Percentiles rank a stretch among this genome's conserved stretches.
Conservation (phyloP, 2,888 invertebrate genomes). For the Sphaerophoria taeniata region DNA sequence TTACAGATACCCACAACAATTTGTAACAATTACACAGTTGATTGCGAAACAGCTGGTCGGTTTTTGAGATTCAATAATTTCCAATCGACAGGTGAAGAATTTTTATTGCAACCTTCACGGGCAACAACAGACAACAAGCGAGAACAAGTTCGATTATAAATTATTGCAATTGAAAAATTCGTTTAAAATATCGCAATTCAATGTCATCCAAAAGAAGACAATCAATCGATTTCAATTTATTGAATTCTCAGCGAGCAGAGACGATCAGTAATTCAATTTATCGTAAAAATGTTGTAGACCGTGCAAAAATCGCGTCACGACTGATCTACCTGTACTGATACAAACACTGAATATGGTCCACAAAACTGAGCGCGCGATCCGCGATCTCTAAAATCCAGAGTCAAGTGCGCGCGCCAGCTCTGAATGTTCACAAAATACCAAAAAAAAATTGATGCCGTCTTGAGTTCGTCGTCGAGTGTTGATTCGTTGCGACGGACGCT, state of each 20-base stretch:
- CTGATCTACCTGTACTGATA: slow-evolving; percentile 81
- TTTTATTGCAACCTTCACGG: slow-evolving; percentile 62
- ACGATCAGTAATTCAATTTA: slow-evolving; percentile 36
- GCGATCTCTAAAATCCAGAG: slow-evolving; percentile 38
- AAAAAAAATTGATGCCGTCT: slow-evolving; percentile 49
- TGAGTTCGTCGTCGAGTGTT: slow-evolving; percentile 24
- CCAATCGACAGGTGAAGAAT: slow-evolving; percentile 65
- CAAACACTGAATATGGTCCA: slow-evolving; percentile 71
- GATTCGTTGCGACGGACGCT: slow-evolving; percentile 18
- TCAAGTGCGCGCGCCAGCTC: slow-evolving; percentile 70
- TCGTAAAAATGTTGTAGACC: slow-evolving; percentile 78
- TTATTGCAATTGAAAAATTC: slow-evolving; percentile 40
- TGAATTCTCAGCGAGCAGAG: neutral
- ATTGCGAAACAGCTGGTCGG: slow-evolving; percentile 73
- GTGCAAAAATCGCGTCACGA: slow-evolving; percentile 82
- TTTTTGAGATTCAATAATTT: slow-evolving; percentile 53
- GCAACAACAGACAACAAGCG: slow-evolving; percentile 10
- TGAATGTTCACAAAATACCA: slow-evolving; percentile 55
- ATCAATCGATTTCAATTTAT: neutral
- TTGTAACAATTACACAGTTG: slow-evolving; percentile 68
- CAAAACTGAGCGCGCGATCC: slow-evolving; percentile 51
- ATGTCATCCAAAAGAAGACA: slow-evolving; percentile 40
- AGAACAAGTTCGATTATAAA: slow-evolving; percentile 32
- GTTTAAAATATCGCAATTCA: slow-evolving; percentile 22
- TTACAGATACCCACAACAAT: slow-evolving; percentile 29